Conservation (phyloP, 2,113 vertebrate genomes). For the Papio anubis region DNA sequence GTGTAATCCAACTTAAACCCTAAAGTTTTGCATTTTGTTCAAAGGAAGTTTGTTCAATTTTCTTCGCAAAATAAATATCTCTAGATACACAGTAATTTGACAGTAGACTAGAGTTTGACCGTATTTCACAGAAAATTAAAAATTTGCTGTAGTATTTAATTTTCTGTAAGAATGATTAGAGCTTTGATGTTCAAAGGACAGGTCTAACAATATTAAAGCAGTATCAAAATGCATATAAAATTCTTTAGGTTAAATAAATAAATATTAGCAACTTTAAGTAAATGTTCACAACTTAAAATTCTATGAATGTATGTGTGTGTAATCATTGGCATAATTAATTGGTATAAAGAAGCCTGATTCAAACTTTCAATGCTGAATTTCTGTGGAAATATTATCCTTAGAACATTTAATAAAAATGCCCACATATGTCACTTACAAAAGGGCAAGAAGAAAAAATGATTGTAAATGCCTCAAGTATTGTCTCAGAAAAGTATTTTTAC, state of each 20-base stretch:
- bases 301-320: background rate
- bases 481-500: background rate
- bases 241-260: background rate
- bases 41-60: conserved; percentile 33
- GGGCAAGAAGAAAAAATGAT: background rate
- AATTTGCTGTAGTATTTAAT: background rate
- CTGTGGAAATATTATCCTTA: background rate
- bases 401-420: background rate
- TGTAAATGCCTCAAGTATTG: background rate
- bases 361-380: background rate
- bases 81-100: background rate
- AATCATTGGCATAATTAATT: background rate
- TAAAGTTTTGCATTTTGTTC: conserved; percentile 3
- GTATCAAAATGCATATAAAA: background rate
- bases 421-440: background rate
- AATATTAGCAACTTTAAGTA: background rate
- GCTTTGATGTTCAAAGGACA: background rate
- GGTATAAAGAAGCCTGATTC: background rate
- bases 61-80: conserved; percentile 28
- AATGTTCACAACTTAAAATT: background rate
- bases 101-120: background rate
- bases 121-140: background rate
- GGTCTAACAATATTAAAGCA: background rate
- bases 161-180: background rate
- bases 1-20: conserved; percentile 28